Conservation (phyloP, 2,797 vertebrate genomes). For the Acropternis orthonyx region DNA sequence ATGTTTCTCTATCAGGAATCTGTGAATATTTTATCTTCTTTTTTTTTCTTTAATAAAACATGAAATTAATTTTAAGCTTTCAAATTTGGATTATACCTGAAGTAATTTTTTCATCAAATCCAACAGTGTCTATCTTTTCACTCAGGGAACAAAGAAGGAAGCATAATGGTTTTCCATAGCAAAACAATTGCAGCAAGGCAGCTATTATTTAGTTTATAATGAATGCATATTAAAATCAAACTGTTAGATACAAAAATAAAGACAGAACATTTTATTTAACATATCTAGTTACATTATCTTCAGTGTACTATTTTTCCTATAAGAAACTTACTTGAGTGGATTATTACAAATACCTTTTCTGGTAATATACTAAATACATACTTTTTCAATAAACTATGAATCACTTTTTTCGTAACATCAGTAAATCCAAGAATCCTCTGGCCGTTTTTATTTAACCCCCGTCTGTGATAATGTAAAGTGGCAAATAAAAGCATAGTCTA, state of each 20-base stretch:
- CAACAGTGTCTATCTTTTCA: not conserved
- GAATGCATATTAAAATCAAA: not conserved
- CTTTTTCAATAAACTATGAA: not conserved
- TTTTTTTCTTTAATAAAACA: not conserved
- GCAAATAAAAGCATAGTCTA: slow-evolving; percentile 25
- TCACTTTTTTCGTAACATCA: not conserved
- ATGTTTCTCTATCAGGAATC: not conserved
- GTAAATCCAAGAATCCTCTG: slow-evolving; percentile 3
- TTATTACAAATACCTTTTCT: not conserved
- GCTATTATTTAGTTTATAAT: not conserved
- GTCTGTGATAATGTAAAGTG: not conserved
- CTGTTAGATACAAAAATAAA: not conserved
- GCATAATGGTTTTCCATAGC: not conserved
- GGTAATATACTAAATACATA: not conserved
- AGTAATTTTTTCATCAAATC: not conserved
- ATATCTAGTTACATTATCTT: not conserved
- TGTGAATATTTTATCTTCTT: not conserved
- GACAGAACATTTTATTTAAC: not conserved
- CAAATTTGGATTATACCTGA: not conserved
- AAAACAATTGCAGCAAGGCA: not conserved
- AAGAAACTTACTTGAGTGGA: not conserved
- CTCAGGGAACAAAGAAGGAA: not conserved
- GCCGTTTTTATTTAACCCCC: slow-evolving; percentile 13
- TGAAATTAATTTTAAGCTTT: not conserved
- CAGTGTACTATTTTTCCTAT: not conserved